These are phyloP conservation scores for Menidia menidia DNA, from an alignment of 2,797 vertebrate genomes.

Conservation along the genomic window DNA sequence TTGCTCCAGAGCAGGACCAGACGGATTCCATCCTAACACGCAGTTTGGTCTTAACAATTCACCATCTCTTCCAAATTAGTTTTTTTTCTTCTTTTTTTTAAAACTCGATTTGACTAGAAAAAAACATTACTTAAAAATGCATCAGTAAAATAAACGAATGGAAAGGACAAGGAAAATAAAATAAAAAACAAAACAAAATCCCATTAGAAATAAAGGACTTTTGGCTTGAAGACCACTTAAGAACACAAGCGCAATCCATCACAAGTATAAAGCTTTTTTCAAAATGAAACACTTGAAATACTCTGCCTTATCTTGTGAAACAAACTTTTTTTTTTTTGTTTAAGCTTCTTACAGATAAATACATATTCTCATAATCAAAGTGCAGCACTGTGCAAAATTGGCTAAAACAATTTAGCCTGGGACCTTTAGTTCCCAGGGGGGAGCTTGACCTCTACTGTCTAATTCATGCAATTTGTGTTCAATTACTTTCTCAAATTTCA, in stretches of 20 bases:
- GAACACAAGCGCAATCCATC: constrained; percentile 64
- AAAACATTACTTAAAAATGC: constrained; percentile 56
- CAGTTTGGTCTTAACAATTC: constrained; percentile 78
- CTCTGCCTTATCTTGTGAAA: constrained; percentile 52
- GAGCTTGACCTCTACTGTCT: constrained; percentile 84
- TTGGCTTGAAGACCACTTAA: constrained; percentile 79
- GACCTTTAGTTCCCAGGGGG: constrained; percentile 90
- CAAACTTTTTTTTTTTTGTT: constrained; percentile 23
- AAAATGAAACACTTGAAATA: constrained; percentile 59
- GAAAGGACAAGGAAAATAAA: constrained; percentile 42
- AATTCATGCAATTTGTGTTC: constrained; percentile 81
- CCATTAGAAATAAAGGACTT: constrained; percentile 79
- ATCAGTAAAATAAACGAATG: constrained; percentile 56
- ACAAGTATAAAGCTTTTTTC: constrained; percentile 71
- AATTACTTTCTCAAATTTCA: constrained; percentile 68
- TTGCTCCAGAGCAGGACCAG: constrained; percentile 58
- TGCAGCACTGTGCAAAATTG: constrained; percentile 99
- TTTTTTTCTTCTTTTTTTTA: neutral
- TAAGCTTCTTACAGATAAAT: constrained; percentile 83
- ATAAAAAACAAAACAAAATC: constrained; percentile 41
- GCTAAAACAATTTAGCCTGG: constrained; percentile 95
- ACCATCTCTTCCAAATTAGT: constrained; percentile 59
- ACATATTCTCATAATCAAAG: constrained; percentile 85
- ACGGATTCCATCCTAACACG: constrained; percentile 81
- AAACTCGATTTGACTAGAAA: constrained; percentile 55